Percentiles rank a stretch among this genome's conserved stretches.
Conservation (phyloP, 2,113 vertebrate species). For the Alosa alosa region DNA sequence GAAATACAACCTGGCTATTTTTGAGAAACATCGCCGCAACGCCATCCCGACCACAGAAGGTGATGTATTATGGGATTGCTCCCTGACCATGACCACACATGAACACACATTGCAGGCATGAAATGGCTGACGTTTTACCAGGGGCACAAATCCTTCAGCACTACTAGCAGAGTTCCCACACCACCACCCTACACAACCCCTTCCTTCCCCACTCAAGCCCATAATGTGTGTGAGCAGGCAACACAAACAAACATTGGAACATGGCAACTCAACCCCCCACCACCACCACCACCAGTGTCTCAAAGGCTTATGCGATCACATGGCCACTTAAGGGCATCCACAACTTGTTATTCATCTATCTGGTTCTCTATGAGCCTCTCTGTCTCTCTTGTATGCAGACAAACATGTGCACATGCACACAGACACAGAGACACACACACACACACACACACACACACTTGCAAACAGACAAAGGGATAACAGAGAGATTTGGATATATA, state of each 20-base stretch:
- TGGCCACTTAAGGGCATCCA: not conserved
- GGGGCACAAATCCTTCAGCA: not conserved
- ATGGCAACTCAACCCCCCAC: not conserved
- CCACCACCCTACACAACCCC: not conserved
- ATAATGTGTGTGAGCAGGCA: not conserved
- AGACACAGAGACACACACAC: not conserved
- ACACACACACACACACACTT: not conserved
- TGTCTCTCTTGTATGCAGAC: not conserved
- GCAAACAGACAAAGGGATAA: too few relatives aligned
- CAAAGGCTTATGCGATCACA: not conserved
- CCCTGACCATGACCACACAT: not conserved
- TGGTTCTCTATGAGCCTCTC: not conserved
- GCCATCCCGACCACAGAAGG: too few relatives aligned
- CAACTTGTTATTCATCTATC: not conserved
- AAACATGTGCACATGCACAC: not conserved
- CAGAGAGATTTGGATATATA: too few relatives aligned
- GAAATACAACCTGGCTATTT: too few relatives aligned
- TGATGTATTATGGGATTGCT: not conserved
- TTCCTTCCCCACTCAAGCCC: not conserved
- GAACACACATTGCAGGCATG: not conserved
- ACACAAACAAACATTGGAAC: not conserved
- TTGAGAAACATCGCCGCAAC: too few relatives aligned
- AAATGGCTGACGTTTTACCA: not conserved
- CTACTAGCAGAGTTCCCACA: not conserved
- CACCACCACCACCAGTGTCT: not conserved